Conservation (phyloP, 2,888 invertebrate genomes). For the Andrena haemorrhoa region DNA sequence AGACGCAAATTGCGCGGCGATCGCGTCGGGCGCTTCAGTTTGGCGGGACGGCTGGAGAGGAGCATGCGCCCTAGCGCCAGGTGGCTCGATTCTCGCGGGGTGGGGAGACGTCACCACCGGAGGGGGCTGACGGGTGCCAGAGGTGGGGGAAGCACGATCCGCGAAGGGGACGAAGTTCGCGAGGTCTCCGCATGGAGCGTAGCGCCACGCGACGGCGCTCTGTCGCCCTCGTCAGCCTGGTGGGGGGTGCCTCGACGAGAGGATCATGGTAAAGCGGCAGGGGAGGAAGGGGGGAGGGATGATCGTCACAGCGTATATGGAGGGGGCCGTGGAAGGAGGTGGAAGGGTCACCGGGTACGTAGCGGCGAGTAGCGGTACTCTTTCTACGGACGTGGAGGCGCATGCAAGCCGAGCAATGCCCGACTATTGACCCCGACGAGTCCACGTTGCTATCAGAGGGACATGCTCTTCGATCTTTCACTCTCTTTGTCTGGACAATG, state of each 20-base stretch:
- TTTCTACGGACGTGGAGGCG: conserved; percentile 78
- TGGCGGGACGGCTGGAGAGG: conserved; percentile 61
- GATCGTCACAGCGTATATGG: conserved; percentile 46
- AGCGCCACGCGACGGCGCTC: conserved; percentile 82
- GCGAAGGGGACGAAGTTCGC: conserved; percentile 77
- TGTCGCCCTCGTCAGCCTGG: conserved; percentile 25
- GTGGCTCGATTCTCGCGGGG: conserved; percentile 49
- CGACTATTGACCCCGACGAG: conserved; percentile 82
- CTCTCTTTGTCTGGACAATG: not conserved
- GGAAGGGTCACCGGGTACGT: conserved; percentile 76
- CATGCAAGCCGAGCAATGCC: conserved; percentile 80
- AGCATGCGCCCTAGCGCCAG: conserved; percentile 73
- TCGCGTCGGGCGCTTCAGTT: conserved; percentile 41
- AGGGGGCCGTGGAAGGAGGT: conserved; percentile 58
- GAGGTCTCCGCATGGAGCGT: conserved; percentile 83
- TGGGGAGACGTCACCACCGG: not conserved
- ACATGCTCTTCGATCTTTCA: conserved; percentile 22
- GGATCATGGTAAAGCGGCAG: conserved; percentile 39
- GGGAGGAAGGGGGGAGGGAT: conserved; percentile 60
- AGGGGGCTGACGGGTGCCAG: conserved; percentile 27
- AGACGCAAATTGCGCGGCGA: conserved; percentile 54
- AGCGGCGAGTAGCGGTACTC: conserved; percentile 84
- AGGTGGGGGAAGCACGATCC: conserved; percentile 39
- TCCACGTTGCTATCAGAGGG: conserved; percentile 51
- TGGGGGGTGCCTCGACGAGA: conserved; percentile 51